A percentile compares a stretch with the other conserved stretches of the same genome.
Conservation (phyloP, 2,888 invertebrate genomes). For the Augiades crinisus region DNA sequence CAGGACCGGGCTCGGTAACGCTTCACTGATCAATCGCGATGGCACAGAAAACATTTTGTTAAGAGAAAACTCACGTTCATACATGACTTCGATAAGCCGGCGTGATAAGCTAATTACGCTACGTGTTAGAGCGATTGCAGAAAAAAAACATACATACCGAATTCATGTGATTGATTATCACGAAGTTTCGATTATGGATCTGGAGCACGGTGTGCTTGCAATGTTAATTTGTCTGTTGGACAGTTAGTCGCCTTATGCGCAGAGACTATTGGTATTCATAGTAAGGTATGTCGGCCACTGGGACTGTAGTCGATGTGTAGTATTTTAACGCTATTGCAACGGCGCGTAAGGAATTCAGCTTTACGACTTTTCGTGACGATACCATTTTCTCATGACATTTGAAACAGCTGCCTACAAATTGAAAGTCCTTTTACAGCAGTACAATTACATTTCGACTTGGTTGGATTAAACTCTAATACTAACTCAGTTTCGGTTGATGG, state of each 20-base stretch:
- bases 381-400: constrained; percentile 16
- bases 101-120: constrained; percentile 14
- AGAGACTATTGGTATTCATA: constrained; percentile 52
- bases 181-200: constrained; percentile 27
- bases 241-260: constrained; percentile 41
- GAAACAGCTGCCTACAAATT: constrained; percentile 1
- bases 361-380: constrained; percentile 11
- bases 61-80: constrained; percentile 13
- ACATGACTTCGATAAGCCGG: constrained; percentile 5
- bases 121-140: constrained; percentile 5
- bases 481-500: too few species aligned
- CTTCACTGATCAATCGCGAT: constrained; percentile 13
- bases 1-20: constrained; percentile 14
- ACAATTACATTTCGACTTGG: too few species aligned
- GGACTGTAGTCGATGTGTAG: constrained; percentile 23
- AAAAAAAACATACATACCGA: constrained; percentile 32
- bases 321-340: constrained; percentile 21
- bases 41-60: constrained; percentile 11
- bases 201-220: constrained; percentile 29
- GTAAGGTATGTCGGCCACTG: constrained; percentile 54
- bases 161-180: constrained; percentile 41
- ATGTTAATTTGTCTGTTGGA: constrained; percentile 31
- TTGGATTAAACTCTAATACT: too few species aligned
- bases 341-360: constrained; percentile 21
- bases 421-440: neutral